These are phyloP conservation scores for Labrus mixtus DNA, from an alignment of 2,113 vertebrate genomes.

Conservation along the genomic window DNA sequence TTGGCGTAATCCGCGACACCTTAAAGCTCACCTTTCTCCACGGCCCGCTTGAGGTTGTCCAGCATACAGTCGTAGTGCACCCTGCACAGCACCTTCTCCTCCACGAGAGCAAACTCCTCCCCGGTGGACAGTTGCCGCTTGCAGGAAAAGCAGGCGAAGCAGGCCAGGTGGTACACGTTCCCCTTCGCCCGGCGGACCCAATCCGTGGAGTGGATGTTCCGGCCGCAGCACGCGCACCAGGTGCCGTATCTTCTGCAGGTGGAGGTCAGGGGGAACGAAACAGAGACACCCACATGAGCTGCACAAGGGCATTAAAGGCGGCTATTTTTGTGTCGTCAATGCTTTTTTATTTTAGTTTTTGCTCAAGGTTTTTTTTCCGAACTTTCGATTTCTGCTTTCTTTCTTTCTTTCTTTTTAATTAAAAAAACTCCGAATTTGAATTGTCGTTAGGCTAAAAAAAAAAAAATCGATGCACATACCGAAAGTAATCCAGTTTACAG, in stretches of 20 bases:
- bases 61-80: slow-evolving; percentile 98
- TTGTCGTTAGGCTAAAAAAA: background rate
- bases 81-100: slow-evolving; percentile 95
- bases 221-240: slow-evolving; percentile 94
- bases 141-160: slow-evolving; percentile 98
- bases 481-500: slow-evolving; percentile 99
- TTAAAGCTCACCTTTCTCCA: slow-evolving; percentile 90
- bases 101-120: slow-evolving; percentile 97
- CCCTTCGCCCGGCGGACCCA: slow-evolving; percentile 98
- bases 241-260: slow-evolving; percentile 93
- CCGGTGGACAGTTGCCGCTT: slow-evolving; percentile 97
- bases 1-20: background rate
- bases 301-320: background rate
- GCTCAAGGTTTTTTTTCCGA: too few relatives aligned
- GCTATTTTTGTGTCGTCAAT: background rate
- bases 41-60: slow-evolving; percentile 96
- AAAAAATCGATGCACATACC: slow-evolving; percentile 80
- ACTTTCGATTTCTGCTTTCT: too few relatives aligned
- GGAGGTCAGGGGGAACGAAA: background rate
- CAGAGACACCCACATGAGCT: background rate
- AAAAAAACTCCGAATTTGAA: background rate
- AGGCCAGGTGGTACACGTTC: slow-evolving; percentile 95
- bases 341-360: background rate
- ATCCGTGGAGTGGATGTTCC: slow-evolving; percentile 96
- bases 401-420: too few relatives aligned